A percentile compares a stretch with the other conserved stretches of the same genome.
These are phyloP conservation scores for Elgaria multicarinata DNA, from an alignment of 2,113 vertebrate species.

Conservation along the genomic window DNA sequence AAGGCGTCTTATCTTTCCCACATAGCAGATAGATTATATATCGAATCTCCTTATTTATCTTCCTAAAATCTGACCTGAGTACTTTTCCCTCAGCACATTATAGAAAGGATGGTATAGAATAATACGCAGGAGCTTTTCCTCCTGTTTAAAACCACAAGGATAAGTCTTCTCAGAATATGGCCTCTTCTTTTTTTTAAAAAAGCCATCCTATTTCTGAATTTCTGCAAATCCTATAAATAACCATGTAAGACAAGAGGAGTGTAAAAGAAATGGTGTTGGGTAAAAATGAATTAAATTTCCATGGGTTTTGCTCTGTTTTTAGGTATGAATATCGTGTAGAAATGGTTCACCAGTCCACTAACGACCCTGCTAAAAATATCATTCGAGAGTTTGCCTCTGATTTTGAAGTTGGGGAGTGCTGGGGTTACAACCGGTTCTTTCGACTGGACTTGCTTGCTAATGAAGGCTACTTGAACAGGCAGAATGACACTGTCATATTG, in stretches of 20 bases:
- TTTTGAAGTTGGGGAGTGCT: conserved; percentile 98
- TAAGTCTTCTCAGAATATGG: neutral
- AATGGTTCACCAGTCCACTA: conserved; percentile 98
- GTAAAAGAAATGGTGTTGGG: neutral
- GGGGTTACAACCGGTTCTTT: conserved; percentile 99
- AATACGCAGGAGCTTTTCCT: neutral
- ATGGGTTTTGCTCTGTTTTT: neutral
- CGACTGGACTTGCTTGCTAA: conserved; percentile 95
- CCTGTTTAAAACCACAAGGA: neutral
- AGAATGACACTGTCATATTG: conserved; percentile 95
- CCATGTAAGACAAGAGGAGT: neutral
- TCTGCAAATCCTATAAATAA: neutral
- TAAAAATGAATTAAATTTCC: conserved; percentile 12
- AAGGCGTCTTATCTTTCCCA: too few species aligned
- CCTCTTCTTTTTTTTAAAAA: neutral
- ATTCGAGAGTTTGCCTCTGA: conserved; percentile 98
- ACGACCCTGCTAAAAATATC: conserved; percentile 96
- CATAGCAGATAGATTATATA: too few species aligned
- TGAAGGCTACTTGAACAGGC: conserved; percentile 95
- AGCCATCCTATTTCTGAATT: neutral
- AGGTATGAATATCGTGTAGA: conserved; percentile 99
- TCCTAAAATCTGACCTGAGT: too few species aligned
- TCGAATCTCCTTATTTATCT: too few species aligned
- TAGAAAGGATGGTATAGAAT: too few species aligned
- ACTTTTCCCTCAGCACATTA: too few species aligned